phyloP scores from a whole-genome alignment of 2,113 vertebrate species.

The Thryonomys swinderianus region DNA sequence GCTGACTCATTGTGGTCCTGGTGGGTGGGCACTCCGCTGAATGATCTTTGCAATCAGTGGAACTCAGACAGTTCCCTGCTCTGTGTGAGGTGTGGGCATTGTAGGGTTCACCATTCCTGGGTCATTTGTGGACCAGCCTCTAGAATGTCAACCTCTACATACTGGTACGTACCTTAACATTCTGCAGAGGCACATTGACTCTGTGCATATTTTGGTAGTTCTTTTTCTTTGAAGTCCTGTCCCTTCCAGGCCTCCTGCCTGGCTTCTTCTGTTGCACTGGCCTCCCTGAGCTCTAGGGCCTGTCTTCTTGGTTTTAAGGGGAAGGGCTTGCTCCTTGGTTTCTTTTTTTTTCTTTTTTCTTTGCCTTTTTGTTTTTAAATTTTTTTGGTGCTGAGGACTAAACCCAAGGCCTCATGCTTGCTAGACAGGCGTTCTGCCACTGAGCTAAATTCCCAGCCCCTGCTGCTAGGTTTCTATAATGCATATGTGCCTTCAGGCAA shows the following conservation, averaged over 20 bases:
- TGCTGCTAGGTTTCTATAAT: not conserved
- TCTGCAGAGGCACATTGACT: not conserved
- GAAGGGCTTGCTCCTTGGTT: not conserved
- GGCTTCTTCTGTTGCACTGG: not conserved
- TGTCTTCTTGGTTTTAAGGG: slow-evolving; percentile 13
- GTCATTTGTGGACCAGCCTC: not conserved
- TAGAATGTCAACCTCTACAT: not conserved
- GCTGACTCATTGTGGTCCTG: not conserved
- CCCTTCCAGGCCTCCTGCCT: not conserved
- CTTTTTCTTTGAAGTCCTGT: not conserved
- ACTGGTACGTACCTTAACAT: not conserved
- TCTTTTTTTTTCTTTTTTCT: too few species aligned
- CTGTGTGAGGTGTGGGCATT: not conserved
- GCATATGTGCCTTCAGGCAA: not conserved
- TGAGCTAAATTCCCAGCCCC: too few species aligned
- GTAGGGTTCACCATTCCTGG: not conserved
- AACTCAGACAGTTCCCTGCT: not conserved
- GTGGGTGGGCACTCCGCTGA: not conserved
- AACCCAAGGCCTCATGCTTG: too few species aligned
- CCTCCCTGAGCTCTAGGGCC: not conserved
- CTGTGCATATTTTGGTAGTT: not conserved
- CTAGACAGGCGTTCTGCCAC: too few species aligned
- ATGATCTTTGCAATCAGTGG: not conserved
- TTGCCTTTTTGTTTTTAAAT: too few species aligned
- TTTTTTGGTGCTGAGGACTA: too few species aligned